Evolutionary conservation across 2,888 invertebrate genomes (phyloP), one percentile per base, ranked within the genome.

Genomic region (Atherix ibis): DNA sequence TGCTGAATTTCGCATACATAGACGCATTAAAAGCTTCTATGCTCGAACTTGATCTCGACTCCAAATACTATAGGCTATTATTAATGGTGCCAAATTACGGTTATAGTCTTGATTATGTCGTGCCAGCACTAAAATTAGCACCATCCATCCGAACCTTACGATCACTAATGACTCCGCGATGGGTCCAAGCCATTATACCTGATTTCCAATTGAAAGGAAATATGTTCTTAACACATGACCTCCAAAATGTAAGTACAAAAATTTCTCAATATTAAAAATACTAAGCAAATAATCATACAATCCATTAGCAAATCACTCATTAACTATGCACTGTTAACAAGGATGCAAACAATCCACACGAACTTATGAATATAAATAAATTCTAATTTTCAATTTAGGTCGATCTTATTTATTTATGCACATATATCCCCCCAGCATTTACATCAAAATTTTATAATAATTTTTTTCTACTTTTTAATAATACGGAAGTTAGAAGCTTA

Each of bases 191-290:
- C 1, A 70, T 76, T 18, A 77, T 87, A 39, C 85, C 85, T 1
- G 80, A 80, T 48, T 85, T 85, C 51, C 76, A 69, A 54, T 66
- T 84, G 15, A 76, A 78, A 41, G 84, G 84, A 30, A 79, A 78
- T 46, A 74, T 84, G 44, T 74, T 76, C 31, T 64, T 87, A 32
- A 84, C 84, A n/a, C 74, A 78, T 33, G 77, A 79, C 48, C 65
- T 87, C 40, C 81, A 83, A 56, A 76, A 77, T 71, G 85, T 84
- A 63, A 66, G 64, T 47, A 36, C 24, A 25, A 16, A 5, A 12
- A 32, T 34, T 14, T 28, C 10, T 5, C 12, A 28, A 28, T 14
- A 15, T 14, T 8, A 22, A 26, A 26, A 26, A 26, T 13, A 13
- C n/a, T 27, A 5, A 8, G n/a, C 28, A 5, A 28, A 13, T 10